Evolutionary conservation across 2,797 vertebrate species (phyloP).

Genomic region (Vultur gryphus): DNA sequence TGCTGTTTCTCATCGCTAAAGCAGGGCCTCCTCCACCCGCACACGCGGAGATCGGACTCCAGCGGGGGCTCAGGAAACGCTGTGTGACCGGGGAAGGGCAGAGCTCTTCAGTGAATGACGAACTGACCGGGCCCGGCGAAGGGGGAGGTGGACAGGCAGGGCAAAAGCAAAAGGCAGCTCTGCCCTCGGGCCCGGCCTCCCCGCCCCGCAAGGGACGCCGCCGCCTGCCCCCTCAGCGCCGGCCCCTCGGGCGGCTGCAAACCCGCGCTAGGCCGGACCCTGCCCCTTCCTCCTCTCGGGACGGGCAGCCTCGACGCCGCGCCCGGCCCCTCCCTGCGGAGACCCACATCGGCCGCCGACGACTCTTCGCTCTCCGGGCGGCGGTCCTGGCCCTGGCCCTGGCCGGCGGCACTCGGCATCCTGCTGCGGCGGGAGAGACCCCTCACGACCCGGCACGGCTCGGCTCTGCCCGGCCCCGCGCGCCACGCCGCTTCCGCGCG

Average conservation of each 20-base stretch:
- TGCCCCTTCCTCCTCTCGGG: neutral
- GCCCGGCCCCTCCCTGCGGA: neutral
- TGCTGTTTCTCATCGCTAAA: neutral
- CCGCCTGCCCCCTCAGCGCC: neutral
- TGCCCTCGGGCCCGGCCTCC: neutral
- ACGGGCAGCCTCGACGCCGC: neutral
- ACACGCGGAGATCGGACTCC: neutral
- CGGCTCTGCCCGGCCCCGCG: fast-evolving
- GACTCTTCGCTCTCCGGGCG: conserved; percentile 65
- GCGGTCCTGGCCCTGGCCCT: conserved; percentile 67
- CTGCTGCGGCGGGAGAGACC: neutral
- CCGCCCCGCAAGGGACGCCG: neutral
- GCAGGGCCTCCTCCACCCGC: neutral
- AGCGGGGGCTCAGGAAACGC: too few relatives aligned
- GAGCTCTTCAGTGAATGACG: neutral
- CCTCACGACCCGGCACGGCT: fast-evolving
- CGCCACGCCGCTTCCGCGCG: neutral
- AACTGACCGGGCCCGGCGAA: too few relatives aligned
- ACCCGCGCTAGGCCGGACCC: neutral
- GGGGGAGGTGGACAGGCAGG: neutral
- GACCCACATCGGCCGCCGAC: conserved; percentile 71
- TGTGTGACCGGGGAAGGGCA: neutral
- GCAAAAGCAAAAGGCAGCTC: neutral
- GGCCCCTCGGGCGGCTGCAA: neutral
- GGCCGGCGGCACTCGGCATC: conserved; percentile 71